Evolutionary conservation across 2,797 vertebrate species (phyloP).

Genomic region (Hippocampus kuda): DNA sequence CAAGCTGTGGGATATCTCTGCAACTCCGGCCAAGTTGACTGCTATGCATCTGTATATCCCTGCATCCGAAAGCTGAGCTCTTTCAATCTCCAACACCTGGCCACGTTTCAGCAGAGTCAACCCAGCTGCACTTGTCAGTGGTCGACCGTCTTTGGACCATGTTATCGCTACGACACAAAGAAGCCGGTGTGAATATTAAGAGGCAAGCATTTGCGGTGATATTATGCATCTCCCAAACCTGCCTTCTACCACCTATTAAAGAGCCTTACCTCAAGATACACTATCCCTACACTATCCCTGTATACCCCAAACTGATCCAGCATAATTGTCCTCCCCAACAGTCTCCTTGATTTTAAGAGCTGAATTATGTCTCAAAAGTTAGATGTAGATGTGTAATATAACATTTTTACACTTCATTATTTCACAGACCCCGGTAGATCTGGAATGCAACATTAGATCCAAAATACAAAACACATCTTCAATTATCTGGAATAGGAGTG

Average conservation of each 20-base stretch:
- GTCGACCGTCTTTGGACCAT: conserved; percentile 85
- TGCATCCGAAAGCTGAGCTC: conserved; percentile 75
- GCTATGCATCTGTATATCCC: conserved; percentile 88
- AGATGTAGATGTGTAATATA: background rate
- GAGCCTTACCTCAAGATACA: too few species aligned
- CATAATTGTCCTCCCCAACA: too few species aligned
- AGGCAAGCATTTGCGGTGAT: background rate
- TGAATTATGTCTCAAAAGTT: background rate
- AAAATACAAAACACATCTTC: conserved; percentile 1
- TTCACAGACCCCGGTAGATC: background rate
- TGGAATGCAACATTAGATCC: background rate
- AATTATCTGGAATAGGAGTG: conserved; percentile 17
- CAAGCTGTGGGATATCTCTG: conserved; percentile 75
- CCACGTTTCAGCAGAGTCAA: conserved; percentile 69
- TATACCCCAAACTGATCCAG: too few species aligned
- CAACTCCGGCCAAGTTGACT: conserved; percentile 75
- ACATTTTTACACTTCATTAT: background rate
- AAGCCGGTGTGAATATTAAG: background rate
- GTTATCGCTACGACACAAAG: conserved; percentile 65
- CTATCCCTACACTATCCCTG: too few species aligned
- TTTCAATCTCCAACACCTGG: conserved; percentile 74
- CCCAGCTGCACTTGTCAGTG: conserved; percentile 59
- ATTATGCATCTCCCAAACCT: background rate
- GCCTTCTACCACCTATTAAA: too few species aligned
- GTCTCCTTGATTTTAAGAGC: background rate